Conservation (phyloP, 2,888 invertebrate species). For the Acheta domesticus region DNA sequence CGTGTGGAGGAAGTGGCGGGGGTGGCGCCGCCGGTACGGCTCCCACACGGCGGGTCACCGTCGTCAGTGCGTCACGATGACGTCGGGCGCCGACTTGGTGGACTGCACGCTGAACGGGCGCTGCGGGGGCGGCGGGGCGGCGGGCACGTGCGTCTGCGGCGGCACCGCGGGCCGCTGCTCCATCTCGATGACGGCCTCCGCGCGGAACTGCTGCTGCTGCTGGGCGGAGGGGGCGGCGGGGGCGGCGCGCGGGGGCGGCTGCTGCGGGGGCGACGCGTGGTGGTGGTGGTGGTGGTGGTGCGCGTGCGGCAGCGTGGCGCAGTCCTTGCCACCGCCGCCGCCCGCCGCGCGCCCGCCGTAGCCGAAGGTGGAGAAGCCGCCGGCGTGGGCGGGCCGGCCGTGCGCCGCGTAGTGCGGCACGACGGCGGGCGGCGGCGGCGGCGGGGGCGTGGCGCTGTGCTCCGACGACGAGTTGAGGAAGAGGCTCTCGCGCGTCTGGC, state of each 20-base stretch:
- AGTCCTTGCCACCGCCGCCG: slow-evolving; percentile 29
- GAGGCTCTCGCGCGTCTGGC: slow-evolving; percentile 79
- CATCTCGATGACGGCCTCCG: slow-evolving; percentile 61
- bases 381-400: slow-evolving; percentile 40
- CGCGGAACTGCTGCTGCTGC: slow-evolving; percentile 48
- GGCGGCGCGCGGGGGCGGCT: slow-evolving; percentile 27
- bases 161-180: slow-evolving; percentile 42
- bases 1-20: slow-evolving; percentile 29
- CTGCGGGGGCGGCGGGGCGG: slow-evolving; percentile 42
- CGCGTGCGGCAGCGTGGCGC: slow-evolving; percentile 28
- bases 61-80: slow-evolving; percentile 80
- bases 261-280: slow-evolving; percentile 46
- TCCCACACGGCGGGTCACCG: slow-evolving; percentile 51
- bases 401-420: slow-evolving; percentile 45
- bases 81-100: slow-evolving; percentile 85
- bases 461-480: slow-evolving; percentile 51
- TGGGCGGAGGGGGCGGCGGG: not conserved
- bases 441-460: slow-evolving; percentile 47
- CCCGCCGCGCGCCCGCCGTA: no score
- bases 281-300: slow-evolving; percentile 51
- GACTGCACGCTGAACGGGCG: slow-evolving; percentile 78
- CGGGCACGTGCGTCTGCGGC: slow-evolving; percentile 38
- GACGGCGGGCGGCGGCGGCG: slow-evolving; percentile 44
- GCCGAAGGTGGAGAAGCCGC: slow-evolving; percentile 55
- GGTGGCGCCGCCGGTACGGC: slow-evolving; percentile 49